A percentile compares a stretch with the other conserved stretches of the same genome.
phyloP scores from a whole-genome alignment of 2,888 invertebrate genomes.

The Nomada ruficornis region DNA sequence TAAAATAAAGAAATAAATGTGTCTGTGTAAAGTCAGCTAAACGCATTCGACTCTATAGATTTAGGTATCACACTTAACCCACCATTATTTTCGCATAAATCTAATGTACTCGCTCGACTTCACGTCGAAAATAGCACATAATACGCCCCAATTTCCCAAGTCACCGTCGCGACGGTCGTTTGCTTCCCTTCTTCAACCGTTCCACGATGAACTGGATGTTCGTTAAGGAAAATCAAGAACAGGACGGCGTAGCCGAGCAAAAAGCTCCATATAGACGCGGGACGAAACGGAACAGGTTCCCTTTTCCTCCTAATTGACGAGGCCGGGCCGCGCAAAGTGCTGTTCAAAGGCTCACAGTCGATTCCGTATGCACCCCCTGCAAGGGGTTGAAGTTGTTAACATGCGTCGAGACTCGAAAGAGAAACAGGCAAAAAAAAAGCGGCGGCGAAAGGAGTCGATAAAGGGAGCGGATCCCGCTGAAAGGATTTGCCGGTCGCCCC shows the following conservation, averaged over 20 bases:
- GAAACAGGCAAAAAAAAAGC: conserved; percentile 24
- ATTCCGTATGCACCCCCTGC: conserved; percentile 47
- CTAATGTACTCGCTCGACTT: too few species aligned
- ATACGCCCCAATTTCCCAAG: too few species aligned
- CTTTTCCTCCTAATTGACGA: conserved; percentile 60
- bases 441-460: conserved; percentile 9
- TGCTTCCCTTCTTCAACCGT: too few species aligned
- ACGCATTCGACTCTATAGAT: too few species aligned
- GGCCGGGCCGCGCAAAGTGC: conserved; percentile 39
- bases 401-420: conserved; percentile 36
- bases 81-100: too few species aligned
- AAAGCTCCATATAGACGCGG: neutral
- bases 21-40: too few species aligned
- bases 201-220: neutral
- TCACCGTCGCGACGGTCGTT: too few species aligned
- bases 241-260: neutral
- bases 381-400: conserved; percentile 59
- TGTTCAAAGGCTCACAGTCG: conserved; percentile 47
- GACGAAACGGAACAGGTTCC: conserved; percentile 11
- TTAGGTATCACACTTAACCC: too few species aligned
- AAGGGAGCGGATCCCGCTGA: conserved; percentile 4
- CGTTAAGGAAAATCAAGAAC: conserved; percentile 16
- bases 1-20: too few species aligned
- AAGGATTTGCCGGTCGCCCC: conserved; percentile 6
- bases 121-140: too few species aligned